These are phyloP conservation scores for Salvelinus namaycush DNA, from an alignment of 2,113 vertebrate genomes.

Conservation along the genomic window DNA sequence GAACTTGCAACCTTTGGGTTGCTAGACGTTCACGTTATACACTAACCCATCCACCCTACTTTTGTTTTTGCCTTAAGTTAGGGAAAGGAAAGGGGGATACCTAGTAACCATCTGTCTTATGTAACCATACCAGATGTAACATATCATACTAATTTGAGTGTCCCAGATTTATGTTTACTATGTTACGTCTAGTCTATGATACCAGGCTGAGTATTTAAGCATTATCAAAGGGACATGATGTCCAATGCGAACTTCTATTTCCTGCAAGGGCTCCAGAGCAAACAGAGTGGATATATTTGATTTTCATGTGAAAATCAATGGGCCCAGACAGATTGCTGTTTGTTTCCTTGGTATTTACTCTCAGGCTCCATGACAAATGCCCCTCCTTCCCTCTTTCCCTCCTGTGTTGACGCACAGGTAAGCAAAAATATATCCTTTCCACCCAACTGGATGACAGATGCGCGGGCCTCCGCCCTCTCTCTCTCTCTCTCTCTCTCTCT, in stretches of 20 bases:
- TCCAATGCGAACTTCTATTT: constrained; percentile 54
- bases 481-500: neutral
- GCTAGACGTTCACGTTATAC: too few relatives aligned
- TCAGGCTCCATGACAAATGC: constrained; percentile 46
- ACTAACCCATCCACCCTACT: too few relatives aligned
- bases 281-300: constrained; percentile 69
- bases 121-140: too few relatives aligned
- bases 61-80: too few relatives aligned
- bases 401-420: constrained; percentile 56
- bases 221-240: constrained; percentile 60
- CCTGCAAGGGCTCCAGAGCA: constrained; percentile 50
- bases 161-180: too few relatives aligned
- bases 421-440: constrained; percentile 48
- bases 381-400: neutral
- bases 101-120: too few relatives aligned
- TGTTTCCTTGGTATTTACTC: constrained; percentile 65
- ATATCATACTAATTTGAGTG: too few relatives aligned
- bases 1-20: too few relatives aligned
- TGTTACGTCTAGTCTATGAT: too few relatives aligned
- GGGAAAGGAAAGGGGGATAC: too few relatives aligned
- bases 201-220: neutral
- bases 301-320: constrained; percentile 74
- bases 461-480: constrained; percentile 12
- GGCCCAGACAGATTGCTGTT: constrained; percentile 66
- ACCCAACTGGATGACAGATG: constrained; percentile 55